phyloP scores from a whole-genome alignment of 2,113 vertebrate genomes.

The Neomonachus schauinslandi region DNA sequence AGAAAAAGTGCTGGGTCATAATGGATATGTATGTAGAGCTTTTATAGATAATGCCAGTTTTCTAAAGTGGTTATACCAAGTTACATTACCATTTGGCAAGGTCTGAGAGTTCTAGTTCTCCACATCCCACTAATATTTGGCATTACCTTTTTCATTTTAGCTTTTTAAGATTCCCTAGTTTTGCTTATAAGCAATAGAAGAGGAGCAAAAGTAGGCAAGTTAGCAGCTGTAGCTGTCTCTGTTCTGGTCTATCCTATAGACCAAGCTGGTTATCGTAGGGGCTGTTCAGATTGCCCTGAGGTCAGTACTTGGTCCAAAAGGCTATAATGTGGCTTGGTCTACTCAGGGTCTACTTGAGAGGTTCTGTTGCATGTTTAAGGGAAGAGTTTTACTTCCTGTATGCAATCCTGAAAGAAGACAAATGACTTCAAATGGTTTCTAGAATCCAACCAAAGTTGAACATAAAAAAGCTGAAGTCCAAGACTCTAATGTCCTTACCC shows the following conservation, averaged over 20 bases:
- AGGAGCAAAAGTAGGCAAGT: background rate
- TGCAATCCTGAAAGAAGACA: background rate
- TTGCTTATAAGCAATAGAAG: background rate
- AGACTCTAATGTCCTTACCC: background rate
- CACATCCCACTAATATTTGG: background rate
- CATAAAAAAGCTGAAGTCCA: background rate
- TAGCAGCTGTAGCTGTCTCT: background rate
- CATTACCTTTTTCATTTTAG: background rate
- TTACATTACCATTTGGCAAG: background rate
- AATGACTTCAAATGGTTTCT: slow-evolving; percentile 23
- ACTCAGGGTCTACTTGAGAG: background rate
- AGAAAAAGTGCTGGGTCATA: background rate
- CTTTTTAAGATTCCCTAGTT: background rate
- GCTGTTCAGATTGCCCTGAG: background rate
- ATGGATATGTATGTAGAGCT: background rate
- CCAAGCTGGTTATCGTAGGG: background rate
- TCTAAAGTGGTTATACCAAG: background rate
- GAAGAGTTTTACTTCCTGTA: background rate
- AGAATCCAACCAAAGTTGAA: background rate
- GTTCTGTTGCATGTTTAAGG: background rate
- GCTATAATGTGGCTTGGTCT: background rate
- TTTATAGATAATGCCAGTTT: background rate
- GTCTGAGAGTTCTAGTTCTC: background rate
- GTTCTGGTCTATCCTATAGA: background rate
- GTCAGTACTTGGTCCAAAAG: background rate